Evolutionary conservation across 1,140 invertebrate species (phyloP).

Genomic region (Drosophila quadrilineata): DNA sequence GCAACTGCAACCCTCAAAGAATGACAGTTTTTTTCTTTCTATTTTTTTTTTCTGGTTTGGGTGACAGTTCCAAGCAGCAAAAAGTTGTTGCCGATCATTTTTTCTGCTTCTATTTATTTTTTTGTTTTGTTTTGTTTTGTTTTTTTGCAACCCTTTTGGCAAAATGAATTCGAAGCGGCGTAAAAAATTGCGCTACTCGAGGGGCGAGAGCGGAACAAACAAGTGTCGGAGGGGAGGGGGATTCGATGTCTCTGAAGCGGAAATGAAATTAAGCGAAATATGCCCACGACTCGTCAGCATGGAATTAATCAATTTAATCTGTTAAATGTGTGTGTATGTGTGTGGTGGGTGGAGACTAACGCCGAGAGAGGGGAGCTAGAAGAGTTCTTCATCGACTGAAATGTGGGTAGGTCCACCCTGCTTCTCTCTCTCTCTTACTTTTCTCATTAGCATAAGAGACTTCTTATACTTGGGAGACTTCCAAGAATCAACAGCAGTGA

Average conservation of each 20-base stretch:
- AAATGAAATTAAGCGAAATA: conserved; percentile 79
- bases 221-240: conserved; percentile 40
- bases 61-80: conserved; percentile 54
- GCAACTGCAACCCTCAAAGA: conserved; percentile 13
- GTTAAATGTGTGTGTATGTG: conserved; percentile 31
- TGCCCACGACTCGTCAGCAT: conserved; percentile 62
- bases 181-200: conserved; percentile 70
- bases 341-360: not conserved
- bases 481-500: too few species aligned
- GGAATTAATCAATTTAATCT: conserved; percentile 80
- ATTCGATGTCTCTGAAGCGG: conserved; percentile 51
- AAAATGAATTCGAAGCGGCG: conserved; percentile 43
- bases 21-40: too few species aligned
- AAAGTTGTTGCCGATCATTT: conserved; percentile 17
- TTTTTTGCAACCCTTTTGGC: conserved; percentile 69
- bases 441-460: conserved; percentile 64
- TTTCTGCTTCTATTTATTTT: not conserved
- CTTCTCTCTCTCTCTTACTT: too few species aligned
- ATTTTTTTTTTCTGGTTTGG: too few species aligned
- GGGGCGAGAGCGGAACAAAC: conserved; percentile 69
- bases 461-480: conserved; percentile 68
- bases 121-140: not conserved
- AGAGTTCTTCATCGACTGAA: too few species aligned
- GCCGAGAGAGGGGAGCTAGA: not conserved
- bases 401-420: too few species aligned